phyloP scores from a whole-genome alignment of 2,113 vertebrate genomes.

The Ardeotis arabs region DNA sequence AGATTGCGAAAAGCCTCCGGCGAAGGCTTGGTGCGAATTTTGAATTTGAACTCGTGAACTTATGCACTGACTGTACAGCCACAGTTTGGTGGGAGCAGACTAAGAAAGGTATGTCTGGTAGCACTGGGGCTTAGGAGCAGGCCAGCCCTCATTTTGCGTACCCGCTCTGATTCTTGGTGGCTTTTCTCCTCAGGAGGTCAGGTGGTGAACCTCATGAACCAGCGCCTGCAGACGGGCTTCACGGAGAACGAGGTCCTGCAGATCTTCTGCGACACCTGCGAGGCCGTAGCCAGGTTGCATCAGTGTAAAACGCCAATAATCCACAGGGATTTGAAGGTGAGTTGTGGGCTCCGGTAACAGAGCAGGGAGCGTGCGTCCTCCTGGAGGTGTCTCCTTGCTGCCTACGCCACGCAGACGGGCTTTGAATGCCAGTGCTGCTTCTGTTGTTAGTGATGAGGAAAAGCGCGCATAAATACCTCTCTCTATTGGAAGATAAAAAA shows the following conservation, averaged over 20 bases:
- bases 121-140: not conserved
- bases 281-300: slow-evolving; percentile 91
- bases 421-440: not conserved
- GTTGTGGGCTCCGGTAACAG: not conserved
- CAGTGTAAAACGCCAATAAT: slow-evolving; percentile 94
- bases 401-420: not conserved
- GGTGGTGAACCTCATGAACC: slow-evolving; percentile 98
- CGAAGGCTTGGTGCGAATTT: not conserved
- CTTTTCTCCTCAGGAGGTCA: slow-evolving; percentile 84
- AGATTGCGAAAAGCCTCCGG: not conserved
- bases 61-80: rapidly evolving
- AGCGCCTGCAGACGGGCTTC: slow-evolving; percentile 92
- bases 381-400: not conserved
- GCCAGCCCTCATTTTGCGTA: not conserved
- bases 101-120: too few relatives aligned
- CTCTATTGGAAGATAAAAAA: not conserved
- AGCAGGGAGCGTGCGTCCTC: not conserved
- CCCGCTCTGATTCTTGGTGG: not conserved
- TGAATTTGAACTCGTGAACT: not conserved
- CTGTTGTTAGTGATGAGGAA: not conserved
- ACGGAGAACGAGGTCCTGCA: slow-evolving; percentile 92
- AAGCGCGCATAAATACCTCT: not conserved
- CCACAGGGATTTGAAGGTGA: slow-evolving; percentile 95
- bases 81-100: not conserved
- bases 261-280: slow-evolving; percentile 96